Base-by-base conservation (phyloP, 2,113 vertebrate genomes). In the Barnardius zonarius region DNA sequence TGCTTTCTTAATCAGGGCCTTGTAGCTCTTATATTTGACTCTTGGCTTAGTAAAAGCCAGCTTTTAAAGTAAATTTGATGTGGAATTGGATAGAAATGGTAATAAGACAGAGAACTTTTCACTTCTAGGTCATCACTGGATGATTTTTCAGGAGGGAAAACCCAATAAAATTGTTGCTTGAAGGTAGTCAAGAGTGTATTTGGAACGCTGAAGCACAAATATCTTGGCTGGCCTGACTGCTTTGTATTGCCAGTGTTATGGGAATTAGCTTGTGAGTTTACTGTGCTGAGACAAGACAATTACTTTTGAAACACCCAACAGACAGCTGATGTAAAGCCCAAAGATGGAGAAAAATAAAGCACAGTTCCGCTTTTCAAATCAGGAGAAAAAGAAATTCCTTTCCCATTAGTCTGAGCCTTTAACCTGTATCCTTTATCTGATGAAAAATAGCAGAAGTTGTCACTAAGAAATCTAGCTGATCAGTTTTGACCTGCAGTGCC, bases 1-100 rank as follows among this genome's bases (percentile, higher is more conserved):
- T 92, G 83, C 59, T 91, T 96, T 95, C 93, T 89, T 93, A 96
- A 94, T 94, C 88, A 92, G 59, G 86, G 49, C 76, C 91, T 92
- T 96, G 70, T 79, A 92, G 44, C 70, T 93, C 76, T 94, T 76
- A 11, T 69, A 76, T 87, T 91, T 93, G 83, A 76, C 35, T 95
- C 52, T 69, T 95, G 80, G 66, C 74, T 86, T 76, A 87, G 73
- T 69, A 69, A 93, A 86, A 96, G 57, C 14, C 31, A 54, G 44
- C 12, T 90, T 90, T 95, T 92, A 33, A 89, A 86, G 84, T 92
- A 76, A 64, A 94, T 91, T 83, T 93, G 28, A 62, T 66, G 69
- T 77, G 44, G 69, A 92, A 84, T 57, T 92, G 74, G 86, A 92
- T 93, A 66, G 22, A 94, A 96, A 96, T 54, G 52, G 17, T 93